Conservation (phyloP, 2,113 vertebrate species). For the Notothenia coriiceps region DNA sequence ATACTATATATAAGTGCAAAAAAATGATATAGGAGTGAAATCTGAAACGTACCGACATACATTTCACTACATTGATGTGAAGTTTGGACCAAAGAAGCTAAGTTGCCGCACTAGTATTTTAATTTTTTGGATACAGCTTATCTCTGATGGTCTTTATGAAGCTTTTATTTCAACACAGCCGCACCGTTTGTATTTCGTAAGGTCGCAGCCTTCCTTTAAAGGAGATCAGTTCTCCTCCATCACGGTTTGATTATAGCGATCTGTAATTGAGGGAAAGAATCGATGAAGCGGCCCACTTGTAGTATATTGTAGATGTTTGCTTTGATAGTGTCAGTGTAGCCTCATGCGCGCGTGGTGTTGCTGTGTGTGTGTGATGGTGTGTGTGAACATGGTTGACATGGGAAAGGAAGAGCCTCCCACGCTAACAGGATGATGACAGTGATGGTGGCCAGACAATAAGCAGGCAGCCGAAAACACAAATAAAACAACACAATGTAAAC, state of each 20-base stretch:
- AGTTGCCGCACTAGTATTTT: neutral
- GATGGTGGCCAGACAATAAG: slow-evolving; percentile 81
- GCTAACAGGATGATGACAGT: slow-evolving; percentile 85
- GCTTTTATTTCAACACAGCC: slow-evolving; percentile 17
- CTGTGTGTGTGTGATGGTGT: slow-evolving; percentile 23
- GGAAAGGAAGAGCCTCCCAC: slow-evolving; percentile 87
- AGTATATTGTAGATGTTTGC: slow-evolving; percentile 44
- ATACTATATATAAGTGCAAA: too few relatives aligned
- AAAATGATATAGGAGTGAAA: neutral
- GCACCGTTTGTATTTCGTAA: slow-evolving; percentile 43
- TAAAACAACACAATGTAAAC: slow-evolving; percentile 37
- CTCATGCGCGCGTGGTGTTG: slow-evolving; percentile 42
- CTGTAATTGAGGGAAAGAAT: slow-evolving; percentile 18
- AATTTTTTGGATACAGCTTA: slow-evolving; percentile 9
- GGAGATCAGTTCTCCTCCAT: slow-evolving; percentile 22
- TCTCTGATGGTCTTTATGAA: neutral
- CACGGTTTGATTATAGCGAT: slow-evolving; percentile 28
- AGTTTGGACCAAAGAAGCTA: slow-evolving; percentile 1
- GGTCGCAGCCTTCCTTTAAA: slow-evolving; percentile 52
- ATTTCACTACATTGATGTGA: neutral
- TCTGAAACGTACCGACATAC: neutral
- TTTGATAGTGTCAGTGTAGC: slow-evolving; percentile 46
- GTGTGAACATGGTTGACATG: slow-evolving; percentile 74
- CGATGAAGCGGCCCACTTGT: neutral
- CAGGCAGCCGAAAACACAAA: slow-evolving; percentile 71